Percentiles rank a stretch among this genome's conserved stretches.
Evolutionary conservation across 2,888 invertebrate genomes (phyloP).

Genomic region (Quadroppia sp.): DNA sequence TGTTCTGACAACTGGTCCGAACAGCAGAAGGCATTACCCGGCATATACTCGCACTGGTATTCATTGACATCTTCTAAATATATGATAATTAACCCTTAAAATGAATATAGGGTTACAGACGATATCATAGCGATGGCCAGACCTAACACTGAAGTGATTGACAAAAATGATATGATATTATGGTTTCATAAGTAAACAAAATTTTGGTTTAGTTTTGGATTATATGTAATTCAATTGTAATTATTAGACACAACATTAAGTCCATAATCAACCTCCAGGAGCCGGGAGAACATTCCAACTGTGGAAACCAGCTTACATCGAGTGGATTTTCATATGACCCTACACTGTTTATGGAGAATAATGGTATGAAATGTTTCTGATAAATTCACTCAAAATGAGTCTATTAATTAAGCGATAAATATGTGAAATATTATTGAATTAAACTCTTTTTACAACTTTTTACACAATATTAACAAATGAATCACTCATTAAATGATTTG

Average conservation of each 20-base stretch:
- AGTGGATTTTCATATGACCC: constrained; percentile 84
- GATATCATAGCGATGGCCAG: constrained; percentile 84
- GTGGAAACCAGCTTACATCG: constrained; percentile 66
- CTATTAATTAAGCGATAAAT: no score
- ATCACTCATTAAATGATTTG: no score
- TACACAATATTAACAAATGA: no score
- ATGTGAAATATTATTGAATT: constrained; percentile 80
- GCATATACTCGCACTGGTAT: constrained; percentile 79
- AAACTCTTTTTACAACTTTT: constrained; percentile 71
- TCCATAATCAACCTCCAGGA: constrained; percentile 80
- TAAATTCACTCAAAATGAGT: constrained; percentile 54
- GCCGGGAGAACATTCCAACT: constrained; percentile 78
- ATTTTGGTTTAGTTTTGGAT: no score
- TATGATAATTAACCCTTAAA: no score
- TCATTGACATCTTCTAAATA: no score
- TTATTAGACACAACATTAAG: constrained; percentile 71
- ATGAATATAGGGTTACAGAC: constrained; percentile 76
- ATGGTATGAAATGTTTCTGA: constrained; percentile 63
- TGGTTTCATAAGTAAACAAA: constrained; percentile 68
- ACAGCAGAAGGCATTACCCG: constrained; percentile 66
- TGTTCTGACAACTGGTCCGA: constrained; percentile 62
- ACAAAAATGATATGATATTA: constrained; percentile 69
- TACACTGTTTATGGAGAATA: constrained; percentile 73
- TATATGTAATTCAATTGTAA: no score
- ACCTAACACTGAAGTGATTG: constrained; percentile 69